Base-by-base conservation (phyloP, 2,797 vertebrate species). In the Salmo trutta region DNA sequence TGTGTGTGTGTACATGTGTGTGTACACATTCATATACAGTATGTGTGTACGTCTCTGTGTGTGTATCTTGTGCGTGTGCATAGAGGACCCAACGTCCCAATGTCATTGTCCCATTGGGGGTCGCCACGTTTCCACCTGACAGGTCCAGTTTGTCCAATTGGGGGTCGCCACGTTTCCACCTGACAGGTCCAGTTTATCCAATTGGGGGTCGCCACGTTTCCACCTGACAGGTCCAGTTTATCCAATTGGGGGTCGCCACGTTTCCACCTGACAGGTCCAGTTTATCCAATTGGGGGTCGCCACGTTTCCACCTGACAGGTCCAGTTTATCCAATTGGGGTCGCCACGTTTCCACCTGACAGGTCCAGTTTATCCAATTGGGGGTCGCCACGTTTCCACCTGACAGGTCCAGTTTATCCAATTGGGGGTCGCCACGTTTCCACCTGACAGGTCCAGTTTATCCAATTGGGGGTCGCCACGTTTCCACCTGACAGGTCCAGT, bases 391-490 rank as follows among this genome's bases (percentile, higher is more conserved):
- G 81, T 92, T 90, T 91, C 88, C 90, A 83, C 24, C 24, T 24
- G 24, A 24, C 24, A 24, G 24, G 24, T 24, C 24, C 24, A 24
- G 24, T 24, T 76, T 75, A 72, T 85, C 82, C 19, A 73, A 78
- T 59, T 80, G 81, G 82, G 79, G 75, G 73, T 81, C 84, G 65
- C 82, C 82, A 83, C 71, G 81, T 92, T 90, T 91, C 88, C 90
- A 83, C 24, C 24, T 24, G 24, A 24, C 24, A 24, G 24, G 24
- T 24, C 24, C 24, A 24, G 24, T 24, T 24, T 24, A 24, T 85
- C 82, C 19, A 73, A 78, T 59, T 80, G 81, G 82, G 79, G 75
- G 73, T 81, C 84, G 65, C 82, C 82, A 83, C 71, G 81, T 92
- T 90, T 91, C 88, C 90, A 83, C 24, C 24, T 24, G 24, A 24